A percentile compares a stretch with the other conserved stretches of the same genome.
These are phyloP conservation scores for Drosophila algonquin DNA, from an alignment of 2,888 invertebrate genomes.

Conservation along the genomic window DNA sequence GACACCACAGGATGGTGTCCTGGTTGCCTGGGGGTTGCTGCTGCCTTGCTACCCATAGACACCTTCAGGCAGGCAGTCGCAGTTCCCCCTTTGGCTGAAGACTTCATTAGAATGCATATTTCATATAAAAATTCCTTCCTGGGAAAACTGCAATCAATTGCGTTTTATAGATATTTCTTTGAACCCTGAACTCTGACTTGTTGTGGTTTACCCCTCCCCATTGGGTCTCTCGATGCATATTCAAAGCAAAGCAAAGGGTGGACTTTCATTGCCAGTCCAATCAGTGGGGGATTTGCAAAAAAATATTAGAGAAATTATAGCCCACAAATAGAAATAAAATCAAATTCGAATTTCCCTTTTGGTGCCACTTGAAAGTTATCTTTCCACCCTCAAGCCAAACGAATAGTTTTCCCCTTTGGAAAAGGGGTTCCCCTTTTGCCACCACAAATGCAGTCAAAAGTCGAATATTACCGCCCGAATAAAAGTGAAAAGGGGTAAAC, in stretches of 20 bases:
- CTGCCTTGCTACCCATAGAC: not conserved
- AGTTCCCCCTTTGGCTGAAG: not conserved
- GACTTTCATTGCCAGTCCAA: not conserved
- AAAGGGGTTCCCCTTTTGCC: too few relatives aligned
- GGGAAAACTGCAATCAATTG: conserved; percentile 21
- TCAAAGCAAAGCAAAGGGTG: not conserved
- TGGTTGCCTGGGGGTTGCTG: not conserved
- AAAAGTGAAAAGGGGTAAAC: conserved; percentile 11
- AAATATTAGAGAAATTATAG: not conserved
- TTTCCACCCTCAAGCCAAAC: not conserved
- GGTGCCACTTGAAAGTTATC: conserved; percentile 14
- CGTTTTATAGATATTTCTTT: conserved; percentile 2
- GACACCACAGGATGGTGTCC: conserved; percentile 19
- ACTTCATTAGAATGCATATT: conserved; percentile 26
- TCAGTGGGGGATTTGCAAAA: not conserved
- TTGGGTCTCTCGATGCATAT: conserved; percentile 10
- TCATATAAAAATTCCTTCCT: conserved; percentile 18
- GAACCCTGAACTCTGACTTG: conserved; percentile 1
- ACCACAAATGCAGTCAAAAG: not conserved
- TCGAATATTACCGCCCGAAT: conserved; percentile 27
- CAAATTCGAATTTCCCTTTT: not conserved
- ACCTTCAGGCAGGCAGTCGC: not conserved
- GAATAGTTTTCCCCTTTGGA: not conserved
- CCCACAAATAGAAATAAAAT: not conserved
- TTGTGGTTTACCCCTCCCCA: conserved; percentile 14